Percentiles rank a stretch among this genome's conserved stretches.
phyloP scores from a whole-genome alignment of 2,888 invertebrate species.

The Geotrupes spiniger region DNA sequence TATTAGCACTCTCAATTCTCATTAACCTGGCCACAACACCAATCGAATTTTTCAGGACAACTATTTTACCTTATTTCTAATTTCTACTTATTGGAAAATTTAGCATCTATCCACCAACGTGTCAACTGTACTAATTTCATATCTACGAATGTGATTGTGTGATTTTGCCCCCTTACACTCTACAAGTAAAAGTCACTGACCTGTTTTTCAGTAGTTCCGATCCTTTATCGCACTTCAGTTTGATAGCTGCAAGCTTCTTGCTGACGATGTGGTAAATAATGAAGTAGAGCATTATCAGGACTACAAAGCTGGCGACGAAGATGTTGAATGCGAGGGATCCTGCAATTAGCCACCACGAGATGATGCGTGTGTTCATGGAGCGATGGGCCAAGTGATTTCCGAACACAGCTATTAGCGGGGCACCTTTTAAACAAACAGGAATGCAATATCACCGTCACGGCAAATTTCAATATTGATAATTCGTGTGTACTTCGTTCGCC shows the following conservation, averaged over 20 bases:
- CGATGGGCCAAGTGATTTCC: constrained; percentile 67
- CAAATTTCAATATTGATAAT: no score
- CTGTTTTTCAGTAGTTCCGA: constrained; percentile 56
- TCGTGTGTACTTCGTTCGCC: no score
- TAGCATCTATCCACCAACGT: no score
- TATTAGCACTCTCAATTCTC: no score
- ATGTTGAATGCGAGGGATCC: constrained; percentile 61
- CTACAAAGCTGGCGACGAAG: constrained; percentile 65
- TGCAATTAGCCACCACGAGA: constrained; percentile 64
- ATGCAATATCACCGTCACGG: background rate
- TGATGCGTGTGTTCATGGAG: constrained; percentile 56
- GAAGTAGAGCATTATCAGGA: constrained; percentile 66
- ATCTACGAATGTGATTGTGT: no score
- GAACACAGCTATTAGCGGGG: constrained; percentile 64
- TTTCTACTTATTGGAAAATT: no score
- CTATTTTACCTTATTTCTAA: no score
- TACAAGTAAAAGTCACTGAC: constrained; percentile 40
- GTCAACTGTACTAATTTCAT: no score
- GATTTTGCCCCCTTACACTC: no score
- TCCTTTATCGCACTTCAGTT: constrained; percentile 61
- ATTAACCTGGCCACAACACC: no score
- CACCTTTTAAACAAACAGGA: constrained; percentile 49
- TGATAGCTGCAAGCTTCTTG: constrained; percentile 58
- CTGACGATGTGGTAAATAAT: constrained; percentile 67
- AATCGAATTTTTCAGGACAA: no score